Evolutionary conservation across 2,797 vertebrate species (phyloP), one percentile per base, ranked within the genome.

Genomic region (Tiaroga cobitis): DNA sequence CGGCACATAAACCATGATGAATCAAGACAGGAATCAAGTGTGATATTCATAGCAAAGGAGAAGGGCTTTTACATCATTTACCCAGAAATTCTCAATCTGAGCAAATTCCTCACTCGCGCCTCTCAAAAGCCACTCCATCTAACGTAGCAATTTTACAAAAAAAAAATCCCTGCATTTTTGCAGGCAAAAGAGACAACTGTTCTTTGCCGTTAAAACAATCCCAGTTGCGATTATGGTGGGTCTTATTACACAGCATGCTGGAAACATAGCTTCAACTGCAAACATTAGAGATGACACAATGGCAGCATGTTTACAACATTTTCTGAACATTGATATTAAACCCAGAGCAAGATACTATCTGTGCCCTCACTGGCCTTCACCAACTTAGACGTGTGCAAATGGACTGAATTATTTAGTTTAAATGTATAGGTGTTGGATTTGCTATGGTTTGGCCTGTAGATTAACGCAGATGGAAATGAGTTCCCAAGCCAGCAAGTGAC

Each of bases 11-110:
- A 34, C 9, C 29, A 70, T 43, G 43, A 43, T 49, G 46, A 54
- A n/a, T 77, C 65, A n/a, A 79, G 49, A 84, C 8, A 24, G 32
- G 65, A 84, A 69, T 59, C 67, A 16, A 70, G 65, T 46, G 67
- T 59, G 32, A 63, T 61, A 59, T 78, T 46, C 51, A 32, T 49
- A 79, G 41, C 37, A 37, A 49, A 61, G 26, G 75, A 84, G 51
- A 79, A 79, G 75, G 75, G 83, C 75, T 84, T 84, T 84, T 84
- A 79, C 65, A 79, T 61, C 3, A 84, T 84, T 84, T 79, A 84
- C n/a, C 49, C 29, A 59, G 16, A 46, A 72, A 39, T 81, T 72
- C 49, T 70, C 29, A 67, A 8, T 80, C 4, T 21, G 29, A 68
- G 78, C 26, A 37, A 76, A 41, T 69, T 77, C 34, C 46, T 69